phyloP scores from a whole-genome alignment of 35 echinoderm and acorn worm genomes.

The Hemicentrotus pulcherrimus region DNA sequence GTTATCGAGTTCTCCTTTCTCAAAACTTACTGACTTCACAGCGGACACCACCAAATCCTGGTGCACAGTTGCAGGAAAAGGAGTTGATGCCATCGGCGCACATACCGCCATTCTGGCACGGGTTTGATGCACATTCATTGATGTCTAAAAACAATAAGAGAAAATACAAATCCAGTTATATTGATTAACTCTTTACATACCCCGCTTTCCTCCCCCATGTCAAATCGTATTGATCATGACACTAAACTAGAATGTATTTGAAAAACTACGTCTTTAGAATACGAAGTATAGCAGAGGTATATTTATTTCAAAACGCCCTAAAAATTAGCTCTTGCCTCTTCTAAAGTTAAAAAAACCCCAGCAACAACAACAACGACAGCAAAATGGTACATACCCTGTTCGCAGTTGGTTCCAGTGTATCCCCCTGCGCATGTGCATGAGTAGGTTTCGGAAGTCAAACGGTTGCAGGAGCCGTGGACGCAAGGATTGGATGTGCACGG shows the following conservation, averaged over 20 bases:
- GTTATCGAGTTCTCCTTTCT: too few species aligned
- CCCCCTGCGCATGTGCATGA: background rate
- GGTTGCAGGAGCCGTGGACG: background rate
- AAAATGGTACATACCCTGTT: background rate
- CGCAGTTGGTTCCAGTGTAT: background rate
- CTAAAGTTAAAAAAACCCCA: too few species aligned
- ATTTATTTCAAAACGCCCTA: too few species aligned
- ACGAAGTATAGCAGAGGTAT: too few species aligned
- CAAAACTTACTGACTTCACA: background rate
- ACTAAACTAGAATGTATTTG: too few species aligned
- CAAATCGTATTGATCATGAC: too few species aligned
- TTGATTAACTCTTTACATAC: too few species aligned
- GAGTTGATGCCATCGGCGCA: background rate
- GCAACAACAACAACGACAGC: too few species aligned
- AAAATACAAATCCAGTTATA: background rate
- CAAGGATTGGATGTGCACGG: background rate
- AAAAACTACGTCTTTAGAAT: too few species aligned
- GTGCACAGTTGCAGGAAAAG: background rate
- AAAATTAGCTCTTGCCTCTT: too few species aligned
- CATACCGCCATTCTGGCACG: background rate
- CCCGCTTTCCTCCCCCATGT: too few species aligned
- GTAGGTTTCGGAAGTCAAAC: background rate
- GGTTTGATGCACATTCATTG: background rate
- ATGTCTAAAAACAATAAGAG: background rate
- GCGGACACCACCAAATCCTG: background rate